A percentile compares a stretch with the other conserved stretches of the same genome.
Evolutionary conservation across 2,797 vertebrate species (phyloP).

Genomic region (Anguilla obscura): DNA sequence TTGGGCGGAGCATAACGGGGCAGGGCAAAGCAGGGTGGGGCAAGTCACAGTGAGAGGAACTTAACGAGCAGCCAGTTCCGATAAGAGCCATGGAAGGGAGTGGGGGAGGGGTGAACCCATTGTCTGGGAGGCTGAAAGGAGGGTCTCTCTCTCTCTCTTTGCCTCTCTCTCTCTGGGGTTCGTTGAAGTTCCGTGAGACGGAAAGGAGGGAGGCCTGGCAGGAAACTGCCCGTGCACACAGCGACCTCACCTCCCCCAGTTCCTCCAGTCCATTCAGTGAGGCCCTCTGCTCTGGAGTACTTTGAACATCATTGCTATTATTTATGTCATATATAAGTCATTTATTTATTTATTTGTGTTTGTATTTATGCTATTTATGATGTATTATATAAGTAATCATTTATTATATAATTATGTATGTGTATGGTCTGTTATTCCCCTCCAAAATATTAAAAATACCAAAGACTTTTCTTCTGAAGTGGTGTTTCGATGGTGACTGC

Average conservation of each 20-base stretch:
- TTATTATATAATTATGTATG: too few species aligned
- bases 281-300: not conserved
- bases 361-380: too few species aligned
- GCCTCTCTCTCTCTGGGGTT: not conserved
- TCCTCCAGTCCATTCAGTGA: not conserved
- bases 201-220: constrained; percentile 29
- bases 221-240: constrained; percentile 53
- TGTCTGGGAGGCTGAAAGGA: not conserved
- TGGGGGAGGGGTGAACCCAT: not conserved
- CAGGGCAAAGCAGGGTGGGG: not conserved
- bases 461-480: too few species aligned
- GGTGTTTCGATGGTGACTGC: too few species aligned
- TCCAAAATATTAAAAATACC: too few species aligned
- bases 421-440: too few species aligned
- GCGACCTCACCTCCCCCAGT: constrained; percentile 53
- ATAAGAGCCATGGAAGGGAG: not conserved
- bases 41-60: not conserved
- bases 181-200: not conserved
- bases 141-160: not conserved
- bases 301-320: not conserved
- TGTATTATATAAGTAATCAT: too few species aligned
- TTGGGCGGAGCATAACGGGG: not conserved
- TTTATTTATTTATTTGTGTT: too few species aligned
- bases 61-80: not conserved
- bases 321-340: not conserved